Base-by-base conservation (phyloP, 2,797 vertebrate genomes). In the Chloroceryle amazona region DNA sequence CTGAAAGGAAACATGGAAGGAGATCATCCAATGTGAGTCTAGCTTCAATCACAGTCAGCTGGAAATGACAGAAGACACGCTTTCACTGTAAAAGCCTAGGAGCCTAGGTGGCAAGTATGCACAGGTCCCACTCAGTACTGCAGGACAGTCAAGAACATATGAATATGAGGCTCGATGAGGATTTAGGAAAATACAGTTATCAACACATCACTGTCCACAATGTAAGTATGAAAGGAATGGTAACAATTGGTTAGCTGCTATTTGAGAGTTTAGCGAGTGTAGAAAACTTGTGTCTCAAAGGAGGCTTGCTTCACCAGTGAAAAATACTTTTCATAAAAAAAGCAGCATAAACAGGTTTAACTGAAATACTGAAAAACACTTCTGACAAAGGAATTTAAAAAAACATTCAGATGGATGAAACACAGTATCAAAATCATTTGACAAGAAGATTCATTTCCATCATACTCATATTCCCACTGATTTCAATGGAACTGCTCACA, bases 91-190 rank as follows among this genome's bases (percentile, higher is more conserved):
- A 90, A 85, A 72, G 29, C 10, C 26, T 6, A 29, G 49, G 51
- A 52, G 26, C 10, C 26, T 6, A 29, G 49, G 51, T 29, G 26
- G 21, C 25, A 63, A 31, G 14, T 11, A 66, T 0, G 1, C 19
- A 35, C 11, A 31, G 25, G 29, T 80, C 47, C 23, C 35, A 58
- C 47, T 41, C 33, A 70, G 55, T 29, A 19, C 29, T 16, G n/a
- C 0, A 3, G 72, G n/a, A 31, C 39, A n/a, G 18, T 16, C 7
- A 58, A 35, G 13, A 62, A 73, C 1, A 5, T n/a, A n/a, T 17
- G 11, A 81, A 79, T n/a, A 58, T 3, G 16, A 3, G 13, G 10
- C 16, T 39, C n/a, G 19, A 42, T 14, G 12, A 5, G 6, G 11
- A 90, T 44, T 82, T 35, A 57, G 51, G 11, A 85, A 85, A 76